Base-by-base conservation (phyloP, 2,113 vertebrate species). In the Calidris pygmaea region DNA sequence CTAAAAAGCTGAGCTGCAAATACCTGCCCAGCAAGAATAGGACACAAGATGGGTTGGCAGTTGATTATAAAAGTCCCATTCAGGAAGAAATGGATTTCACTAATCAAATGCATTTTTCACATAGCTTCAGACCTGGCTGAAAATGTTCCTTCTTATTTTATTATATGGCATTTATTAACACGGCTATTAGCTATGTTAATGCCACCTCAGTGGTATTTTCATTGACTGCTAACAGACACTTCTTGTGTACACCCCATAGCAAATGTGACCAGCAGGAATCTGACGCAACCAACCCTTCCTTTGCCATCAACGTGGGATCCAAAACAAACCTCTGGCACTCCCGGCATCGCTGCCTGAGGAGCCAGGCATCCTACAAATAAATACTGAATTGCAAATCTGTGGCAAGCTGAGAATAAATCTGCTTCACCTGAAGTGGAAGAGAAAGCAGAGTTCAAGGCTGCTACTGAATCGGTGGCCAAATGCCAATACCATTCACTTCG, bases 141-240 rank as follows among this genome's bases (percentile, higher is more conserved):
- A 79, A 87, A 91, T 92, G 32, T 76, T 93, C 55, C 56, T 52
- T 90, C 71, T 96, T 93, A 41, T 88, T 96, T 96, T 92, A 94
- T 95, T 93, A 88, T 63, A 89, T 37, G 55, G 80, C 87, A 76
- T 97, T 97, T 97, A 97, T 97, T 97, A 97, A 96, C 66, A 94
- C 26, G 68, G 78, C 53, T 96, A 96, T 97, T 97, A 97, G 93
- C 82, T 94, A 89, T 66, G 90, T 94, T 98, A 96, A 91, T 97
- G 83, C 68, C 92, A 94, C 76, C 94, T 96, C 93, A 96, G 88
- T 89, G 90, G 72, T 91, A 93, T 93, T 96, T 97, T 87, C 90
- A 93, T 84, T 88, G 89, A 90, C 80, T 95, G 32, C 86, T 88
- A 97, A 97, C 91, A 97, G 93, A 96, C 95, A 95, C 78, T 70